phyloP scores from a whole-genome alignment of 1,140 invertebrate species.

The Euwallacea fornicatus region DNA sequence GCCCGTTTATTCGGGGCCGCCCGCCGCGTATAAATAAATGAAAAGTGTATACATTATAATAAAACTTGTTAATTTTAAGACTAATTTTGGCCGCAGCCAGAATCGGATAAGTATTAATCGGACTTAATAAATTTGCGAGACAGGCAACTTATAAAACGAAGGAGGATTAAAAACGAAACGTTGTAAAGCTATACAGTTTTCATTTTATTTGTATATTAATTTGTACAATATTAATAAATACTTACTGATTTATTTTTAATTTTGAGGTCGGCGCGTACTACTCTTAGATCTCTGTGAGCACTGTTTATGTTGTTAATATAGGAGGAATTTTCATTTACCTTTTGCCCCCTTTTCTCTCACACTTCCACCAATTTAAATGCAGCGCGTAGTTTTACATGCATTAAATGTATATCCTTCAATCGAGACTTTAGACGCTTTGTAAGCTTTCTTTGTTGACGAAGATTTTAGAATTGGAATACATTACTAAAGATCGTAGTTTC shows the following conservation, averaged over 20 bases:
- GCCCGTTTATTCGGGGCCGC: conserved; percentile 20
- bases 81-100: conserved; percentile 37
- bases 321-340: conserved; percentile 32
- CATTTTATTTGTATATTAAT: conserved; percentile 55
- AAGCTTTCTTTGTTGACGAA: no score
- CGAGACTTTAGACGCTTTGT: no score
- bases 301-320: conserved; percentile 36
- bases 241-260: conserved; percentile 39
- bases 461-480: no score
- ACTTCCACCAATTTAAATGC: not conserved
- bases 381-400: not conserved
- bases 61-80: conserved; percentile 46
- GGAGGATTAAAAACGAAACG: not conserved
- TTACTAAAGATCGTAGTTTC: no score
- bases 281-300: conserved; percentile 33
- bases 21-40: conserved; percentile 53
- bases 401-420: not conserved
- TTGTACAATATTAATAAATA: conserved; percentile 54
- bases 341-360: no score
- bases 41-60: conserved; percentile 53
- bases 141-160: no score
- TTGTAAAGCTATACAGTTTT: conserved; percentile 53
- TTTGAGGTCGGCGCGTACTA: conserved; percentile 33
- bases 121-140: not conserved
- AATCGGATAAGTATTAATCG: conserved; percentile 49